Conservation (phyloP, 23 tunicate genomes). For the Trididemnum nubilum region DNA sequence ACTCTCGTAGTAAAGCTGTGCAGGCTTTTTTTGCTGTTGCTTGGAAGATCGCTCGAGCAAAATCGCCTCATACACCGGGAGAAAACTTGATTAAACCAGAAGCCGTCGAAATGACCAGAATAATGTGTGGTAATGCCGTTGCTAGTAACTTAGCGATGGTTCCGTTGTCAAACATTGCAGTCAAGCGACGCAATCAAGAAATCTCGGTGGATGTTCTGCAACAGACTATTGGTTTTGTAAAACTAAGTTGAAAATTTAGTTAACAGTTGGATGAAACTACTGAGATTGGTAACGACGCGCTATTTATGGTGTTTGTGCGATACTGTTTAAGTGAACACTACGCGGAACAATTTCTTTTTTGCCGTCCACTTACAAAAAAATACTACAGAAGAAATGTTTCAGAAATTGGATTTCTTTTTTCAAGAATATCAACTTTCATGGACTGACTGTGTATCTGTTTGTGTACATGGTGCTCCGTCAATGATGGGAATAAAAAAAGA, state of each 20-base stretch:
- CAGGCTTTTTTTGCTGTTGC: conserved; percentile 36
- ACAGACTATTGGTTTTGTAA: conserved; percentile 42
- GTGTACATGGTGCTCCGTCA: conserved; percentile 33
- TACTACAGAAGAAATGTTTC: conserved; percentile 30
- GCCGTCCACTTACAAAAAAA: conserved; percentile 33
- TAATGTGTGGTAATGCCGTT: conserved; percentile 27
- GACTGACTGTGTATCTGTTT: conserved; percentile 38
- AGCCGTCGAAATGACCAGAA: conserved; percentile 42
- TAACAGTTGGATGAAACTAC: conserved; percentile 39
- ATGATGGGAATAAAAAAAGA: conserved; percentile 45
- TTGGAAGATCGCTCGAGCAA: conserved; percentile 37
- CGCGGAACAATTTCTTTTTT: conserved; percentile 31
- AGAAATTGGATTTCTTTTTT: conserved; percentile 31
- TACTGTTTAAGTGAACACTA: conserved; percentile 31
- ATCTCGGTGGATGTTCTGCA: conserved; percentile 38
- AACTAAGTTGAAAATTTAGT: conserved; percentile 46
- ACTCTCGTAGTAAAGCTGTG: conserved; percentile 37
- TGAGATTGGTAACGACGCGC: conserved; percentile 21
- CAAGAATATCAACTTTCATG: conserved; percentile 20
- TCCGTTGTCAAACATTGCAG: conserved; percentile 48
- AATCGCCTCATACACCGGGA: conserved; percentile 45
- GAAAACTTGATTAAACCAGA: conserved; percentile 38
- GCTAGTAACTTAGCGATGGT: conserved; percentile 35
- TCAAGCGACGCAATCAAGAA: conserved; percentile 46
- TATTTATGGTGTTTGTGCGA: conserved; percentile 39